These are phyloP conservation scores for Emydoidea blandingii DNA, from an alignment of 2,797 vertebrate genomes.

Conservation along the genomic window DNA sequence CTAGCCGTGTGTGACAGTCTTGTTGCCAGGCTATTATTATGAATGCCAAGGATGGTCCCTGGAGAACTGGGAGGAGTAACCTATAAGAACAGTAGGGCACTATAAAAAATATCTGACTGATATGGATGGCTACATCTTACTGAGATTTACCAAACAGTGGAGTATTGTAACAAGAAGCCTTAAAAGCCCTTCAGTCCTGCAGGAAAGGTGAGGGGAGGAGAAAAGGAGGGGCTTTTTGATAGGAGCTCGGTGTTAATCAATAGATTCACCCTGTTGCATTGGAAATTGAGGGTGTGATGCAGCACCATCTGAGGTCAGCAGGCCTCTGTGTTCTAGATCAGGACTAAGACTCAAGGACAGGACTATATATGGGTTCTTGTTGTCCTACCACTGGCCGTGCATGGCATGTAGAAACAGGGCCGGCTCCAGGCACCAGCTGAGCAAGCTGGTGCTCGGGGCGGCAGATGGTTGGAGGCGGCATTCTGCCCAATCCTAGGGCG, in stretches of 20 bases:
- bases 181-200: background rate
- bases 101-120: background rate
- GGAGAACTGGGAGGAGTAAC: background rate
- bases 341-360: background rate
- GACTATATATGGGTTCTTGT: background rate
- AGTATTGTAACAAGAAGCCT: background rate
- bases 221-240: background rate
- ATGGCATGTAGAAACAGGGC: background rate
- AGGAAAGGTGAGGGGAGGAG: background rate
- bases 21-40: background rate
- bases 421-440: no score
- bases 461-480: no score
- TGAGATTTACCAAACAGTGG: background rate
- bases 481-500: no score
- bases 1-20: background rate
- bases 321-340: background rate
- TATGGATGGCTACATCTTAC: background rate
- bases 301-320: background rate
- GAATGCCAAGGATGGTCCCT: background rate
- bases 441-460: no score
- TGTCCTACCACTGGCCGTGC: background rate
- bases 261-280: background rate
- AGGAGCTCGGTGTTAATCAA: background rate
- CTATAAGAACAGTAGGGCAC: background rate
- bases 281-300: background rate